Base-by-base conservation (phyloP, 1,140 invertebrate species). In the Homalodisca vitripennis region DNA sequence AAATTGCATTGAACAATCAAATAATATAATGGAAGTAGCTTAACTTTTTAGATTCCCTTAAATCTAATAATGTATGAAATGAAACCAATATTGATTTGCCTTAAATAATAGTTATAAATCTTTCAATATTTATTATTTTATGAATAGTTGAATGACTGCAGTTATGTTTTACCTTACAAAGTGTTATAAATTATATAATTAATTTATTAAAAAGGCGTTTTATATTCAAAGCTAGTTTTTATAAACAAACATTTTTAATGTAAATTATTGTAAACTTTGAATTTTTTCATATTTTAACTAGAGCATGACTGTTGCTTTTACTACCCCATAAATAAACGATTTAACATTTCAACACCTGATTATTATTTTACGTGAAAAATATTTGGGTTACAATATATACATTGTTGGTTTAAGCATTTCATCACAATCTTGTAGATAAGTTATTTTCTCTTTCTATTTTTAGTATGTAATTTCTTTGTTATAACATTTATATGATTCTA, bases 1-100 rank as follows among this genome's bases (percentile, higher is more conserved):
- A 10, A 60, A 60, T 60, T 22, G 55, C 27, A 60, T 60, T 60
- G 55, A 60, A 27, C 14, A 60, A 60, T 60, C 55, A 3, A 27
- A 13, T n/a, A n/a, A n/a, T 30, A 24, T 30, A 6, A 60, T 60
- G 55, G 55, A 60, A 29, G 55, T 60, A 22, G 55, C 55, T 27
- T 60, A 29, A 27, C 6, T 51, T 51, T 51, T 51, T 51, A 51
- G 48, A 22, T 10, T 51, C 17, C 3, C 22, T 51, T 20, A 20
- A 51, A 22, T 22, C 3, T 10, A 51, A 20, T n/a, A 3, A 51
- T 51, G 22, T 41, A 41, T 10, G 34, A 51, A 20, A 51, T 51
- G 48, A 14, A 20, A 51, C 6, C n/a, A 20, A 51, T 51, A 20
- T 51, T 51, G 22, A 14, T 6, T 51, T 51, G 48, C 48, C 48